Evolutionary conservation across 2,797 vertebrate species (phyloP), one percentile per base, ranked within the genome.

Genomic region (Liparis tanakae): DNA sequence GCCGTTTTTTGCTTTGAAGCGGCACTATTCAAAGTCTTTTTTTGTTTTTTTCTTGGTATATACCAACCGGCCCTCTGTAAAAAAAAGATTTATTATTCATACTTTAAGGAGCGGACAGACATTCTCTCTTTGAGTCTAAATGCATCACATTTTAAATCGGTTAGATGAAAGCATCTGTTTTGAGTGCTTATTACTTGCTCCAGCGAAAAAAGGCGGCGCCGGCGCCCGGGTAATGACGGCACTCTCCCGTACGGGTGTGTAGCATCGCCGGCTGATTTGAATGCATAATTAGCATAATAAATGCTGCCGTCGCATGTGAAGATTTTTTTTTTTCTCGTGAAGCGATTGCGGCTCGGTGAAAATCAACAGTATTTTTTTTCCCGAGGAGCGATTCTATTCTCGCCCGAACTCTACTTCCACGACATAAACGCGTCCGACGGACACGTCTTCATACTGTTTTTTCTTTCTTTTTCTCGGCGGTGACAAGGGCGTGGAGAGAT

Each of bases 231-330:
- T 91, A 91, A 91, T 88, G 90, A 89, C 87, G 78, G 85, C 85
- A 83, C 87, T 91, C 82, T 87, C 79, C 85, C 72, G 74, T 81
- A 83, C 58, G 85, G 72, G 85, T 74, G 85, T 74, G 82, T 79
- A 80, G 84, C 65, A 22, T 82, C 87, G 74, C 88, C 88, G 67
- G 72, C 90, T 94, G 91, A 92, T 91, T 92, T 92, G 87, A 91
- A 91, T 91, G 82, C 88, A 85, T 91, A 91, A 92, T 94, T 93
- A 93, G 88, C 93, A 93, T 93, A 92, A 93, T 90, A 90, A 93
- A 93, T 91, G 86, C 87, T 88, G 88, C 74, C 88, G 84, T 83
- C 71, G 80, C 85, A 81, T 90, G 83, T 89, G 88, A 87, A 72
- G 82, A 81, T 73, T 88, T 85, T 81, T 92, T 90, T 30, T 30